Evolutionary conservation across 2,797 vertebrate species (phyloP), one percentile per base, ranked within the genome.

Genomic region (Lagorchestes hirsutus): DNA sequence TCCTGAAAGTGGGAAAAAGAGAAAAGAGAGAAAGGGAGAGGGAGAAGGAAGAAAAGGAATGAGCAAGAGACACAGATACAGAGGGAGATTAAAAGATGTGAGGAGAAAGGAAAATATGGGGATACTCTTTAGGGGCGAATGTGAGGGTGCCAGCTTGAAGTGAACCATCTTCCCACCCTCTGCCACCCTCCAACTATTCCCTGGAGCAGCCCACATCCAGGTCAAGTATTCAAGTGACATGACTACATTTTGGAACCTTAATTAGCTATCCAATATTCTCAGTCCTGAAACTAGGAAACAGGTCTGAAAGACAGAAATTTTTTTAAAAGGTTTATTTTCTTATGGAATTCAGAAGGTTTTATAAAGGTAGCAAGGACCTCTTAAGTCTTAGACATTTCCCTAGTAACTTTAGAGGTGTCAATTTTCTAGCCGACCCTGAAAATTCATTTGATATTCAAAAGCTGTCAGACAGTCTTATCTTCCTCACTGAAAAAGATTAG

Each of bases 291-390:
- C n/a, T 9, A 74, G 18, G 6, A 93, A 56, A 55, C 12, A 16
- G 27, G 29, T 57, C 91, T 94, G 24, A 50, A 93, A 52, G 14
- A 27, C 54, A 54, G 55, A 59, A 91, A 54, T 12, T 54, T 91
- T 94, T 94, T 91, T 52, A 67, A 92, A 93, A 91, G 92, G 3
- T 52, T 87, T 93, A 22, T 59, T 52, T 62, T 82, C 13, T 91
- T 55, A 94, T 55, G 24, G 59, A 91, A 59, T 59, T 90, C 4
- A 28, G 5, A 94, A 55, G 82, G 55, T 59, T 93, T 50, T 55
- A 59, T 54, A 91, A 87, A 55, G 40, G 74, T 87, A 87, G 22
- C 74, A 58, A 94, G 50, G 34, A 74, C 40, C 8, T n/a, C 56
- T 90, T 92, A 5, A 34, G 56, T 10, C 56, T 92, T 50, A 94